Evolutionary conservation across 2,797 vertebrate species (phyloP), one percentile per base, ranked within the genome.

Genomic region (Enteromius treurensis): DNA sequence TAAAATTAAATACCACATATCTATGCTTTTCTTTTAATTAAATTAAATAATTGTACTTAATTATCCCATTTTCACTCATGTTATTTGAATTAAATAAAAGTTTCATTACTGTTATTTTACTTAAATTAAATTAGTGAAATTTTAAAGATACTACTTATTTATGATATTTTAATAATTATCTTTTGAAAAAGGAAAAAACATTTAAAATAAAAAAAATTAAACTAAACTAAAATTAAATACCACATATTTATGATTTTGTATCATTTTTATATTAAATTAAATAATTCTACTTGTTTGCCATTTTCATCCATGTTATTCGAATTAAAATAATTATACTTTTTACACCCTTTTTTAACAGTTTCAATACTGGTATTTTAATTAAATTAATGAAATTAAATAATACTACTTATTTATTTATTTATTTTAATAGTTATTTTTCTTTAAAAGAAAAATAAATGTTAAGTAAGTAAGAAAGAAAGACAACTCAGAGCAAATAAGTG

Each of bases 391-490:
- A 62, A 29, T 14, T 15, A 29, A 29, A 62, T 15, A 29, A 62
- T 29, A 29, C 26, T 29, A 7, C 60, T 29, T 62, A 26, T 62
- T 62, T 62, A 62, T n/a, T n/a, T n/a, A n/a, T n/a, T n/a, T n/a
- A 26, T 26, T 60, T 60, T 26, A 29, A 26, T 26, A 60, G 23
- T 29, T 26, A 14, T 26, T 26, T 26, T 60, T 6, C 3, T 58
- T 53, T 53, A 21, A 21, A 58, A 58, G n/a, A n/a, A 58, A 58
- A 23, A 55, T 1, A 8, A 4, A 55, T 55, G 14, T 49, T 15
- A 51, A 51, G 17, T 73, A 51, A 79, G 64, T 82, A 73, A 70
- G 80, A 78, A 29, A 70, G 37, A 58, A 8, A 73, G 32, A 60
- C 17, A 71, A 69, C 34, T 55, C 9, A 67, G 6, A 76, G 82